Evolutionary conservation across 2,888 invertebrate species (phyloP).

Genomic region (Xiphydria camelus): DNA sequence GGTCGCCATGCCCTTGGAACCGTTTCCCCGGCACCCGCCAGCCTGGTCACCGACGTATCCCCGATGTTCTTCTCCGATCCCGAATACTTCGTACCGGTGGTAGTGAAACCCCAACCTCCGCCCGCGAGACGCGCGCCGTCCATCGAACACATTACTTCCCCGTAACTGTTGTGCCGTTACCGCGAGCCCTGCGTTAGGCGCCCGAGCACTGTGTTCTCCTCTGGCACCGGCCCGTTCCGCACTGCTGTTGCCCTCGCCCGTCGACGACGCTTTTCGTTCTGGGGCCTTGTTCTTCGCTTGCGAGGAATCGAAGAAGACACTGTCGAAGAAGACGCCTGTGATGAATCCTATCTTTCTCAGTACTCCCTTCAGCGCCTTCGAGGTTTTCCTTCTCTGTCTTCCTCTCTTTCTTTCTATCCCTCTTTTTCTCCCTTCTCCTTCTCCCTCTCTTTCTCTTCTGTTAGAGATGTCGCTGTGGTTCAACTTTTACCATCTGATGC

Average conservation of each 20-base stretch:
- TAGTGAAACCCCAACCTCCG: conserved; percentile 51
- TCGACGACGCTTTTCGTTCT: conserved; percentile 10
- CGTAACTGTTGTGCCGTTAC: too few species aligned
- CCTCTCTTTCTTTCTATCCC: conserved; percentile 12
- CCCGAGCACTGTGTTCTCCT: conserved; percentile 6
- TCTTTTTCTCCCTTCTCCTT: conserved; percentile 11
- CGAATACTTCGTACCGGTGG: conserved; percentile 33
- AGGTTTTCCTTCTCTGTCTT: conserved; percentile 7
- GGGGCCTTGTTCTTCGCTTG: conserved; percentile 13
- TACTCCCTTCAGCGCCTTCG: too few species aligned
- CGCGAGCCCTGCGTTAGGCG: too few species aligned
- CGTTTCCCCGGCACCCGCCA: conserved; percentile 56
- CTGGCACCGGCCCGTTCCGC: conserved; percentile 13
- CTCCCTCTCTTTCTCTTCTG: conserved; percentile 14
- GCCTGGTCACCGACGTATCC: conserved; percentile 52
- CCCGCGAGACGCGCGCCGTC: conserved; percentile 54
- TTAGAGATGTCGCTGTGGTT: too few species aligned
- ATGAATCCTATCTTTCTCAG: too few species aligned
- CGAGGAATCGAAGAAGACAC: too few species aligned
- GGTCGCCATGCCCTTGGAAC: conserved; percentile 57
- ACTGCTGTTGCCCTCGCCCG: conserved; percentile 18
- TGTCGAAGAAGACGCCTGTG: too few species aligned
- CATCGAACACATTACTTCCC: conserved; percentile 55
- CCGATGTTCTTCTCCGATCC: conserved; percentile 47
- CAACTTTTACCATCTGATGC: too few species aligned